Evolutionary conservation across 2,797 vertebrate species (phyloP).

Genomic region (Characodon lateralis): DNA sequence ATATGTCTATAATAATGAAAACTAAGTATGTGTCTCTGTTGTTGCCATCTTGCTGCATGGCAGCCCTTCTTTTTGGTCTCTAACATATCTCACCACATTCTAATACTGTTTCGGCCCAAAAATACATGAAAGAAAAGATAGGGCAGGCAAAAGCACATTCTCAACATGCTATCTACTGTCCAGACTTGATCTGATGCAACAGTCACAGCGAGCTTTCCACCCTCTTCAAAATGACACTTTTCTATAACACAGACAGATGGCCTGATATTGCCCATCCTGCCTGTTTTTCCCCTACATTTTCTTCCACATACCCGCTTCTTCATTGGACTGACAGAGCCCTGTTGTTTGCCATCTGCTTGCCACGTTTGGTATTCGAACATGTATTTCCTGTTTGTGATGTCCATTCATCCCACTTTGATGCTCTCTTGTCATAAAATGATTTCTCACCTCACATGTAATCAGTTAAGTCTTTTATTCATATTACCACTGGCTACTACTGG

Average conservation of each 20-base stretch:
- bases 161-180: constrained; percentile 32
- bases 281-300: constrained; percentile 33
- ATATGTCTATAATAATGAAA: background rate
- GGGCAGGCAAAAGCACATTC: constrained; percentile 48
- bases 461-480: constrained; percentile 16
- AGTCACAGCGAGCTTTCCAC: constrained; percentile 51
- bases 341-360: constrained; percentile 75
- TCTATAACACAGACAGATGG: constrained; percentile 72
- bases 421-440: constrained; percentile 24
- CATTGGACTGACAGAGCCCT: constrained; percentile 63
- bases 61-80: background rate
- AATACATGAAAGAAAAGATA: constrained; percentile 31
- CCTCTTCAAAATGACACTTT: constrained; percentile 62
- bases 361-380: constrained; percentile 52
- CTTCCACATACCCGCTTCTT: constrained; percentile 52
- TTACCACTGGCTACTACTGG: background rate
- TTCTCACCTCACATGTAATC: constrained; percentile 11
- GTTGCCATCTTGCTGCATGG: background rate
- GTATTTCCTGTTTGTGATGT: constrained; percentile 52
- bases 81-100: background rate
- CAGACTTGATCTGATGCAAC: constrained; percentile 43
- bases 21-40: background rate
- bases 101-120: background rate
- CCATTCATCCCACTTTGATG: constrained; percentile 44
- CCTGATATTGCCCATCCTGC: constrained; percentile 59